Percentiles rank a stretch among this genome's conserved stretches.
These are phyloP conservation scores for Brienomyrus brachyistius DNA, from an alignment of 2,113 vertebrate genomes.

Conservation along the genomic window DNA sequence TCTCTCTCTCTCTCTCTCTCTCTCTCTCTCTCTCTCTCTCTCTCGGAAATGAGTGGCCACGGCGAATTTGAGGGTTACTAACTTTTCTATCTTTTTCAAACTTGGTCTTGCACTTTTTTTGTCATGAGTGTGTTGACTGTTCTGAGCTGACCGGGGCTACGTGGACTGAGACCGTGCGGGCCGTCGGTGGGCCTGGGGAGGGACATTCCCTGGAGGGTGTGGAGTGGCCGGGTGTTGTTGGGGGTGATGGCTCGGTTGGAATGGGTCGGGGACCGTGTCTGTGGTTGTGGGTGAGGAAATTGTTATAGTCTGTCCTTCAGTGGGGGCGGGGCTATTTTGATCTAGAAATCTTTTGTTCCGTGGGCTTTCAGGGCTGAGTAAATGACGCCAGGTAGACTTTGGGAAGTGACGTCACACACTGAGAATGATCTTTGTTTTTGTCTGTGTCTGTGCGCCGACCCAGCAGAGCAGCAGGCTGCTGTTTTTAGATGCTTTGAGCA, in stretches of 20 bases:
- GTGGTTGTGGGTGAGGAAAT: no score
- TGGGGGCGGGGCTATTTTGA: background rate
- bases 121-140: no score
- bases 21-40: background rate
- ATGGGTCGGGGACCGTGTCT: background rate
- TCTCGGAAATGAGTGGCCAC: background rate
- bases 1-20: conserved; percentile 6
- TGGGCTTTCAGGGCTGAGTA: background rate
- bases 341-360: background rate
- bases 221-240: background rate
- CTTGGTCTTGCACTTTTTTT: background rate
- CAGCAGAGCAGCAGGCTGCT: background rate
- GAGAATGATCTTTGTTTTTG: background rate
- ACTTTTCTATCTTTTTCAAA: background rate
- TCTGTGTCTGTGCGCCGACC: background rate
- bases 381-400: background rate
- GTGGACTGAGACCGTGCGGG: background rate
- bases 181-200: no score
- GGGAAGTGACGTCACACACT: background rate
- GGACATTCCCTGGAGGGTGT: background rate
- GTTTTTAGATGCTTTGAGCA: background rate
- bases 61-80: background rate
- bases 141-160: background rate
- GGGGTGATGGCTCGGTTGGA: background rate
- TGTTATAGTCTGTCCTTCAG: background rate